phyloP scores from a whole-genome alignment of 2,113 vertebrate species.

The Tychaedon coryphoeus region DNA sequence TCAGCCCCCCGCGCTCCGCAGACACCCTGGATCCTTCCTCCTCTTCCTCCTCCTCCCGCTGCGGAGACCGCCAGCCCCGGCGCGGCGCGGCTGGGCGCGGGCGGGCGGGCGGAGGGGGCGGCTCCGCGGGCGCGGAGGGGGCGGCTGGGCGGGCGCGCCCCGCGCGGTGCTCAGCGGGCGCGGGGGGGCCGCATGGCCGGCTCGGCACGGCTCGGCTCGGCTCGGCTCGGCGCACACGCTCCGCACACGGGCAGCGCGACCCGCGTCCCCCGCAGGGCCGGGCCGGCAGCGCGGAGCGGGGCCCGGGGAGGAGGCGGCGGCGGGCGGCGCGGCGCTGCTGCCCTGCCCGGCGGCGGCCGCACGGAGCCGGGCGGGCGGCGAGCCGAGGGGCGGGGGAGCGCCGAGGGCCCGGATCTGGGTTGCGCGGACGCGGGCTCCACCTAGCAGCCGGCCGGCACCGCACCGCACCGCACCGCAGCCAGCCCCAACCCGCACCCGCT shows the following conservation, averaged over 20 bases:
- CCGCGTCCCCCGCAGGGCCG: no score
- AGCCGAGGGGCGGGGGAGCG: neutral
- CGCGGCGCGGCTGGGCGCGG: neutral
- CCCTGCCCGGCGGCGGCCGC: neutral
- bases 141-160: no score
- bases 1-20: conserved; percentile 5
- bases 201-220: no score
- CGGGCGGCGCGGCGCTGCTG: neutral
- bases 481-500: neutral
- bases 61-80: neutral
- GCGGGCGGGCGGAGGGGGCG: neutral
- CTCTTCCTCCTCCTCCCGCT: neutral
- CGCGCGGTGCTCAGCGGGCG: no score
- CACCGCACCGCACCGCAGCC: neutral
- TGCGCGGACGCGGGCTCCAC: conserved; percentile 68
- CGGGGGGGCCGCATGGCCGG: no score
- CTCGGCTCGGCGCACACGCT: no score
- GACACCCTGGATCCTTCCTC: neutral
- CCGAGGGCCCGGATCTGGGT: conserved; percentile 69
- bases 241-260: no score
- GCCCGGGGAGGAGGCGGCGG: neutral
- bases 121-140: no score
- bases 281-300: no score
- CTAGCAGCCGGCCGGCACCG: conserved; percentile 43
- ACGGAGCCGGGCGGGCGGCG: neutral